A percentile compares a stretch with the other conserved stretches of the same genome.
phyloP scores from a whole-genome alignment of 2,797 vertebrate genomes.

The Agapornis canus region DNA sequence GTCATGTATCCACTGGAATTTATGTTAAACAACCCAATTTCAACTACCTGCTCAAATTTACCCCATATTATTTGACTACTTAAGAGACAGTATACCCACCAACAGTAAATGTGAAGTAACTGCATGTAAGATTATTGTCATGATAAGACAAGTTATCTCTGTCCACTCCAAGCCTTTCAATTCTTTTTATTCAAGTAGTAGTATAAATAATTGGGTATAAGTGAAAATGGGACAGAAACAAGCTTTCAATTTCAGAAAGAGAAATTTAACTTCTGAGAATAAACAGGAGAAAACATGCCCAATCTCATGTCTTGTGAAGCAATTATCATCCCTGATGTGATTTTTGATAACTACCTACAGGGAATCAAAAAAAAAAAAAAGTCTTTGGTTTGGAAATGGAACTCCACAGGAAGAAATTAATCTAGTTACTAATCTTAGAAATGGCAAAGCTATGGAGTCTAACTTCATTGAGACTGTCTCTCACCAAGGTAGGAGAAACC shows the following conservation, averaged over 20 bases:
- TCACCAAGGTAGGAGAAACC: not conserved
- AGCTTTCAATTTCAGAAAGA: not conserved
- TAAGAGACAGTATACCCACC: not conserved
- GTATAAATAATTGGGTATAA: not conserved
- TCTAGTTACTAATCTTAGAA: not conserved
- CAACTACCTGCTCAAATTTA: not conserved
- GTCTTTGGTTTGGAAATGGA: not conserved
- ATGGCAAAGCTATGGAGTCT: not conserved
- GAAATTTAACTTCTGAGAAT: not conserved
- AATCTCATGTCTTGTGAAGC: not conserved
- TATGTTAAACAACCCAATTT: rapidly evolving
- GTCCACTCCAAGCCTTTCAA: not conserved
- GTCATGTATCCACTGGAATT: not conserved
- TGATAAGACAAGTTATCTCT: not conserved
- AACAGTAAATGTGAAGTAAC: not conserved
- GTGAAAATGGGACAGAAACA: not conserved
- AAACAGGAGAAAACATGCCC: not conserved
- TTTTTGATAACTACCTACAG: not conserved
- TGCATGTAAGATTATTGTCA: not conserved
- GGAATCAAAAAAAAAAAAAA: not conserved
- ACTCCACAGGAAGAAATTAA: not conserved
- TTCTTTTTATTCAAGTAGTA: not conserved
- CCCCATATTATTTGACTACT: not conserved
- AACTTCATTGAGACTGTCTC: not conserved
- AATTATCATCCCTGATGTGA: not conserved